phyloP scores from a whole-genome alignment of 2,113 vertebrate species.

The Carlito syrichta region DNA sequence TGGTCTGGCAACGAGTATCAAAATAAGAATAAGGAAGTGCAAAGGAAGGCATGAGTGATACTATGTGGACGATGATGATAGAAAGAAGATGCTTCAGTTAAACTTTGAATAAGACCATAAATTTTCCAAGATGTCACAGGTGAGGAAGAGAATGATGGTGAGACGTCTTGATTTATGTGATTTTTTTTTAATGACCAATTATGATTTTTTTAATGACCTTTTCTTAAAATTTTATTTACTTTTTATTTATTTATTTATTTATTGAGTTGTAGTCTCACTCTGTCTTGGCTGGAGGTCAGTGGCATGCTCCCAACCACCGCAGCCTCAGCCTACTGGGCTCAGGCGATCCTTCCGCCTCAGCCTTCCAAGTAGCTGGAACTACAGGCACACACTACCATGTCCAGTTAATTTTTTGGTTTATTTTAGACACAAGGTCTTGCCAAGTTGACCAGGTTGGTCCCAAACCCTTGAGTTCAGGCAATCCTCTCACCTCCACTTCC shows the following conservation, averaged over 20 bases:
- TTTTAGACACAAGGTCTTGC: neutral
- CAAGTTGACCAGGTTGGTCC: neutral
- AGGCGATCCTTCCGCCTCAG: neutral
- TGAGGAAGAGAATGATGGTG: neutral
- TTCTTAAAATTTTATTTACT: no score
- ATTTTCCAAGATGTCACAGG: neutral
- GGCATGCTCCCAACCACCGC: neutral
- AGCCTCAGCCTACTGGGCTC: rapidly evolving
- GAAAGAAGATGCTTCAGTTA: neutral
- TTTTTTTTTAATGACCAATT: neutral
- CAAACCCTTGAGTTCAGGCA: neutral
- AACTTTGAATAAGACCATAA: neutral
- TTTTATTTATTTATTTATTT: no score
- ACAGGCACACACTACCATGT: neutral
- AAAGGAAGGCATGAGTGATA: neutral
- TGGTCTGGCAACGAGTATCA: neutral
- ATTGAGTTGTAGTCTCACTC: neutral
- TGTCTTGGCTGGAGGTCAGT: neutral
- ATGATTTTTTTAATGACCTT: no score
- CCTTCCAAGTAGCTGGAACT: neutral
- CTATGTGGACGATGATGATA: neutral
- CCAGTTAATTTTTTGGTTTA: neutral
- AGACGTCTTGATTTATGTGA: neutral
- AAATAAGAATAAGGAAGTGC: neutral
- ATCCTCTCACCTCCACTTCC: neutral